A percentile compares a stretch with the other conserved stretches of the same genome.
Conservation (phyloP, 2,113 vertebrate genomes). For the Pollimyrus isidori region DNA sequence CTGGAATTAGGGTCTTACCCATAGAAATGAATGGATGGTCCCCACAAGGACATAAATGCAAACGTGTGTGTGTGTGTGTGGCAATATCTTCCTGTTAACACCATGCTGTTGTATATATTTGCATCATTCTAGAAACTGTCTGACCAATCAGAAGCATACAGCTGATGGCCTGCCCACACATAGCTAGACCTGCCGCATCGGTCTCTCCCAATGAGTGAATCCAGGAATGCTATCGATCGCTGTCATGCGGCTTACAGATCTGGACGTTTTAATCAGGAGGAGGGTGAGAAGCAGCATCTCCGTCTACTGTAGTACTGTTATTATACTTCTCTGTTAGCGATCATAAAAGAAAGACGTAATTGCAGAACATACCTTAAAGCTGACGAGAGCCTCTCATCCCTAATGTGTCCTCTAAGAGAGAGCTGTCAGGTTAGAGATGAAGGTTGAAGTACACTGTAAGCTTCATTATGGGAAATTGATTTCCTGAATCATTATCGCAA, state of each 20-base stretch:
- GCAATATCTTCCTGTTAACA: neutral
- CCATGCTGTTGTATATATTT: neutral
- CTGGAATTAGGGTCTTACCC: no score
- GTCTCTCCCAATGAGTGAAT: neutral
- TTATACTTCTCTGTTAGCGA: neutral
- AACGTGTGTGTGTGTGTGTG: neutral
- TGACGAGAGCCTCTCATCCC: neutral
- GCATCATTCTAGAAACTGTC: neutral
- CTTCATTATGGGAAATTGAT: conserved; percentile 15
- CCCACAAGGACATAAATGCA: no score
- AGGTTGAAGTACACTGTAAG: neutral
- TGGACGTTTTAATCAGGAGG: neutral
- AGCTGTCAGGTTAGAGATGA: neutral
- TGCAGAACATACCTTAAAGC: conserved; percentile 3
- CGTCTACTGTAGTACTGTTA: neutral
- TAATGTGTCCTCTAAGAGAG: neutral
- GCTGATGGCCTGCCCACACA: neutral
- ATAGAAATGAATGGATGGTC: no score
- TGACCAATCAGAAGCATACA: neutral
- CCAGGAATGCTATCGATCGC: neutral
- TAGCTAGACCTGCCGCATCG: neutral
- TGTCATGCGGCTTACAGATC: neutral
- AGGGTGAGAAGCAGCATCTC: neutral
- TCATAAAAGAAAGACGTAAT: neutral
- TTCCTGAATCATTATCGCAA: neutral